phyloP scores from a whole-genome alignment of 2,113 vertebrate species.

The Benitochromis conjunctus region DNA sequence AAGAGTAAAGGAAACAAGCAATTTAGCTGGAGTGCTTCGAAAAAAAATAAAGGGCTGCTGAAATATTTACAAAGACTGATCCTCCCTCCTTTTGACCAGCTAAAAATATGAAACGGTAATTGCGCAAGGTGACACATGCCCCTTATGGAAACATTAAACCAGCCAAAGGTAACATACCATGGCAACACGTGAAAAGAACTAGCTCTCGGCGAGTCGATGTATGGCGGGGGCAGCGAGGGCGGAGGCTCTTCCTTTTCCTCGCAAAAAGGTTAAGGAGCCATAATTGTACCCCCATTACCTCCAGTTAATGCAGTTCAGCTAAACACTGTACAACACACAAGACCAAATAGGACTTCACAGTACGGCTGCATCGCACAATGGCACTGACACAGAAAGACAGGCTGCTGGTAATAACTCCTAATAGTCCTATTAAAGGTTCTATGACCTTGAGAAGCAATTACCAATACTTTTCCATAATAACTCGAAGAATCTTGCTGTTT shows the following conservation, averaged over 20 bases:
- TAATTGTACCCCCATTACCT: constrained; percentile 47
- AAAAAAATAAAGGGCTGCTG: not conserved
- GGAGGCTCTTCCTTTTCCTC: constrained; percentile 5
- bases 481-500: not conserved
- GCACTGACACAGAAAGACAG: constrained; percentile 33
- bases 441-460: constrained; percentile 38
- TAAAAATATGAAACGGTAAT: constrained; percentile 16
- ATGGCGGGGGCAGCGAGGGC: not conserved
- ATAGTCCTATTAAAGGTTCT: constrained; percentile 50
- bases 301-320: constrained; percentile 12
- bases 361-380: not conserved
- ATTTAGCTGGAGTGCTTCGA: not conserved
- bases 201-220: not conserved
- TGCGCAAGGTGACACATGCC: not conserved
- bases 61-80: constrained; percentile 48
- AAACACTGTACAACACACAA: constrained; percentile 33
- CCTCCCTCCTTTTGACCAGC: not conserved
- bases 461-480: constrained; percentile 6
- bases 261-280: constrained; percentile 29
- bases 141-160: constrained; percentile 24
- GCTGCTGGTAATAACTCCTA: constrained; percentile 51
- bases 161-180: constrained; percentile 43
- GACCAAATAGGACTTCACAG: not conserved
- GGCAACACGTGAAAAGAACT: constrained; percentile 7
- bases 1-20: constrained; percentile 12